Evolutionary conservation across 2,888 invertebrate species (phyloP), one percentile per base, ranked within the genome.

Genomic region (Achlya flavicornis): DNA sequence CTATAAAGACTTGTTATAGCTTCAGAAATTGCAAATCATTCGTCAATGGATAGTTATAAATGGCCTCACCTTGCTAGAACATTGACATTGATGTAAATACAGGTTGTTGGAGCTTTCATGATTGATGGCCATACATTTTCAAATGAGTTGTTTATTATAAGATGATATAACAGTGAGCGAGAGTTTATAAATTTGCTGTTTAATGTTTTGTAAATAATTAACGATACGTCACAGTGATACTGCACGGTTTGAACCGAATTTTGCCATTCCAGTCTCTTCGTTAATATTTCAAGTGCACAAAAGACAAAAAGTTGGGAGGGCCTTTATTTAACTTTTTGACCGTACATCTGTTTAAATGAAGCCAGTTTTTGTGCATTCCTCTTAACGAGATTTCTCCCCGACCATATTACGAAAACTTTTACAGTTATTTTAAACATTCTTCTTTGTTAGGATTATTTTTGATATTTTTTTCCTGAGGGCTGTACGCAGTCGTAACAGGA

Each of bases 341-440:
- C 75, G 75, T 83, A 81, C 85, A 85, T 80, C 79, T 88, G 88
- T 90, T 85, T 87, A 86, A 88, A 88, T 80, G 80, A 86, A 86
- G 84, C 81, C 84, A 81, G 85, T 88, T 90, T 88, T 86, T 87
- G 80, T 85, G 81, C 79, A 85, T 86, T 88, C 82, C 84, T 81
- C 81, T 87, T 86, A 90, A 90, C 83, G 82, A 90, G 86, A 86
- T 85, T 81, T 82, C 76, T 79, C 75, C 77, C 77, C 26, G 26
- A 26, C 26, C 77, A 85, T 84, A 83, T 87, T 78, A 83, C 75
- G 83, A 89, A 81, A 80, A 78, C 83, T 86, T 80, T 85, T 87
- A 86, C 89, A 85, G 86, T 87, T 90, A 86, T 85, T 87, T 88
- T 87, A 89, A 85, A 83, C 86, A 80, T 82, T 79, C 82, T 38